A percentile compares a stretch with the other conserved stretches of the same genome.
Conservation (phyloP, 2,113 vertebrate species). For the Raja brachyura region DNA sequence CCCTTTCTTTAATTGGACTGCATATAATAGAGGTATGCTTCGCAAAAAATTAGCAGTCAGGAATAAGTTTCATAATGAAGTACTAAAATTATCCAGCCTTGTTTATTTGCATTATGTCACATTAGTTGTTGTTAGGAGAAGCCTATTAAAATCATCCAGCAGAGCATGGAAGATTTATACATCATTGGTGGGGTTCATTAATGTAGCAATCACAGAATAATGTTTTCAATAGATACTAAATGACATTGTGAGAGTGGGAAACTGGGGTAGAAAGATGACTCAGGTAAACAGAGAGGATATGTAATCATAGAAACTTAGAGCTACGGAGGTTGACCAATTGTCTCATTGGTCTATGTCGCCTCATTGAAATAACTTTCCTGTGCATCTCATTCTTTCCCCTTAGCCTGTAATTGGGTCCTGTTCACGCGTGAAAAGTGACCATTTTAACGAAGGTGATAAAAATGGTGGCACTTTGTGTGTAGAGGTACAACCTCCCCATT, state of each 20-base stretch:
- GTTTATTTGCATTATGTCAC: conserved; percentile 18
- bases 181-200: not conserved
- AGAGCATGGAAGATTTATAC: conserved; percentile 21
- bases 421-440: not conserved
- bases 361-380: not conserved
- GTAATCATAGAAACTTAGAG: not conserved
- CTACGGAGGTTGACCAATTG: not conserved
- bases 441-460: not conserved
- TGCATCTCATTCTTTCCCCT: not conserved
- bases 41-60: not conserved
- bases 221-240: not conserved
- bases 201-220: conserved; percentile 19
- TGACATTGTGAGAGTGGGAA: not conserved
- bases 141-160: conserved; percentile 34
- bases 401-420: not conserved
- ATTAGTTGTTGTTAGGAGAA: conserved; percentile 8
- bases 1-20: not conserved
- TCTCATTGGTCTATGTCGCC: not conserved
- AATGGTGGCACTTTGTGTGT: not conserved
- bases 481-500: no score
- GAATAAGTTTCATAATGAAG: conserved; percentile 23
- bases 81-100: conserved; percentile 6
- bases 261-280: not conserved
- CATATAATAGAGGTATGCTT: conserved; percentile 5
- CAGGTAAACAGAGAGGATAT: not conserved